phyloP scores from a whole-genome alignment of 2,113 vertebrate species.

The Dromas ardeola region DNA sequence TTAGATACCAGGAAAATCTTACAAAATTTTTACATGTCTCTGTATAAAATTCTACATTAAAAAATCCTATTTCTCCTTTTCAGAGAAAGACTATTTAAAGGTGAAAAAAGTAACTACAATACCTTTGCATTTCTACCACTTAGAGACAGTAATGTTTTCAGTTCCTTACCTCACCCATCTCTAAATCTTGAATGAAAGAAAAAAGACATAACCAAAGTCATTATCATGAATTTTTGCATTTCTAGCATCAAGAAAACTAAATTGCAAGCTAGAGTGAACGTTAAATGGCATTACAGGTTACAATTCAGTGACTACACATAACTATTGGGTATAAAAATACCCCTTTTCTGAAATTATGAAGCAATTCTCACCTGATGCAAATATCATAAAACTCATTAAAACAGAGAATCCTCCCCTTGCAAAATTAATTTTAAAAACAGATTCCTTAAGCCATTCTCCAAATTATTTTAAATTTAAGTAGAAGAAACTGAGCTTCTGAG shows the following conservation, averaged over 20 bases:
- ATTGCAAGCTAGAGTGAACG: neutral
- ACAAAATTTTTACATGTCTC: neutral
- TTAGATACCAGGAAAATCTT: neutral
- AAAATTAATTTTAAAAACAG: neutral
- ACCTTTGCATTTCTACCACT: neutral
- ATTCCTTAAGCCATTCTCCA: neutral
- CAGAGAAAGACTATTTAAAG: neutral
- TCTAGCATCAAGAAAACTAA: neutral
- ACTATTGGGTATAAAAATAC: neutral
- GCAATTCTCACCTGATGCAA: neutral
- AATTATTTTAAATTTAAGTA: neutral
- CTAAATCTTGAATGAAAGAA: neutral
- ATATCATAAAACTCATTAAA: neutral
- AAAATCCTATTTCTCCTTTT: neutral
- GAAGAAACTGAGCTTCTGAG: neutral
- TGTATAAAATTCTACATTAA: neutral
- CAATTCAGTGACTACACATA: neutral
- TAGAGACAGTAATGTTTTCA: neutral
- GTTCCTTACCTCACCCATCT: neutral
- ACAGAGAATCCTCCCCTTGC: neutral
- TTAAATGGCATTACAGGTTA: neutral
- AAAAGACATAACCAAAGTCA: neutral
- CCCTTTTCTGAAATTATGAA: neutral
- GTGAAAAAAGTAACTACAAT: neutral
- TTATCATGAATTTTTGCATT: neutral